phyloP scores from a whole-genome alignment of 2,113 vertebrate species.

The Amblyornis subalaris region DNA sequence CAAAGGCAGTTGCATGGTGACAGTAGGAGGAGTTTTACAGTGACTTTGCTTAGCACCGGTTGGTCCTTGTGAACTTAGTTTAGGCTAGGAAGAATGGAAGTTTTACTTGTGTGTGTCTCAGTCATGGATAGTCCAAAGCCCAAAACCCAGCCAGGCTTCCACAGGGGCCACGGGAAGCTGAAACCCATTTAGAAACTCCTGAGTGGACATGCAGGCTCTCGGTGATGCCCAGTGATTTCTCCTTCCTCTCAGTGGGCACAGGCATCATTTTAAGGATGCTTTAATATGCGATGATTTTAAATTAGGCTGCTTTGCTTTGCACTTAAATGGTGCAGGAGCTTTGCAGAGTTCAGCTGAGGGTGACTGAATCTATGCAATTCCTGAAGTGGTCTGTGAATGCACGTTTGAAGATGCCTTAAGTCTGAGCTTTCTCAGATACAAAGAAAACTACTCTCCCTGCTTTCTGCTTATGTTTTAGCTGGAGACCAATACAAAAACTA shows the following conservation, averaged over 20 bases:
- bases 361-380: neutral
- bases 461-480: neutral
- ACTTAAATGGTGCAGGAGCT: neutral
- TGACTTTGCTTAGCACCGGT: neutral
- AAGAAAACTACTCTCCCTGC: neutral
- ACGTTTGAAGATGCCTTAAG: neutral
- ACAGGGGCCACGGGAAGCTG: neutral
- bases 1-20: neutral
- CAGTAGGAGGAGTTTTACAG: neutral
- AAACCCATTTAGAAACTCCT: fast-evolving
- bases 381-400: neutral
- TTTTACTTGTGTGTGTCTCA: neutral
- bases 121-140: neutral
- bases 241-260: neutral
- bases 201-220: neutral
- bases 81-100: neutral
- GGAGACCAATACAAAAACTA: neutral
- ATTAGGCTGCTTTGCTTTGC: neutral
- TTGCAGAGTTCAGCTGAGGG: neutral
- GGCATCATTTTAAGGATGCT: neutral
- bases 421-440: neutral
- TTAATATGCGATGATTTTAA: neutral
- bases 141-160: neutral
- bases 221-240: neutral
- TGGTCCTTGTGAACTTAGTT: neutral